Percentiles rank a stretch among this genome's conserved stretches.
Conservation (phyloP, 2,888 invertebrate genomes). For the Noctua comes region DNA sequence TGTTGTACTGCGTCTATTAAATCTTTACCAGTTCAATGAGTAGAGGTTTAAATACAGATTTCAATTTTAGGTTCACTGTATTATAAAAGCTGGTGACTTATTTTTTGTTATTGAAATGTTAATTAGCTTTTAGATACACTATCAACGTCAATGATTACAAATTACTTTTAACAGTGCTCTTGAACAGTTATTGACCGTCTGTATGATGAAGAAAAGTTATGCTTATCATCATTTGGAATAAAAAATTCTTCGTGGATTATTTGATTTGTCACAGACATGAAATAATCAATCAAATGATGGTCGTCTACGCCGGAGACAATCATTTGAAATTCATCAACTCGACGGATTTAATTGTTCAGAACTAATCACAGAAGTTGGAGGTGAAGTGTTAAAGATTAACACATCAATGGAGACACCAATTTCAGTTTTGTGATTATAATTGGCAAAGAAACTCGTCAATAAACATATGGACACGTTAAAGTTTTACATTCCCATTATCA, state of each 20-base stretch:
- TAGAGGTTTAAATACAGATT: conserved; percentile 73
- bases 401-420: conserved; percentile 23
- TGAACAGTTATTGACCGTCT: neutral
- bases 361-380: conserved; percentile 38
- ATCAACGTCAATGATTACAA: conserved; percentile 4
- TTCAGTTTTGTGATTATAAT: neutral
- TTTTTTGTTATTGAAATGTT: conserved; percentile 16
- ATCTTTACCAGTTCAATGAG: conserved; percentile 76
- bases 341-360: conserved; percentile 27
- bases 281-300: conserved; percentile 33
- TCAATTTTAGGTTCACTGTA: conserved; percentile 68
- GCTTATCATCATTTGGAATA: conserved; percentile 1
- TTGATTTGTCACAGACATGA: conserved; percentile 22
- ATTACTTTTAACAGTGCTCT: neutral
- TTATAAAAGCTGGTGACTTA: conserved; percentile 26
- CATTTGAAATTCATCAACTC: conserved; percentile 1
- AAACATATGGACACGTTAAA: neutral
- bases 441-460: neutral
- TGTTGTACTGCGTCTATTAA: conserved; percentile 67
- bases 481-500: neutral
- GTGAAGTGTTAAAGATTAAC: conserved; percentile 28
- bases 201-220: neutral
- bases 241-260: neutral
- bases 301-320: neutral
- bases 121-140: conserved; percentile 2